Evolutionary conservation across 2,113 vertebrate species (phyloP), one percentile per base, ranked within the genome.

Genomic region (Dromaius novaehollandiae): DNA sequence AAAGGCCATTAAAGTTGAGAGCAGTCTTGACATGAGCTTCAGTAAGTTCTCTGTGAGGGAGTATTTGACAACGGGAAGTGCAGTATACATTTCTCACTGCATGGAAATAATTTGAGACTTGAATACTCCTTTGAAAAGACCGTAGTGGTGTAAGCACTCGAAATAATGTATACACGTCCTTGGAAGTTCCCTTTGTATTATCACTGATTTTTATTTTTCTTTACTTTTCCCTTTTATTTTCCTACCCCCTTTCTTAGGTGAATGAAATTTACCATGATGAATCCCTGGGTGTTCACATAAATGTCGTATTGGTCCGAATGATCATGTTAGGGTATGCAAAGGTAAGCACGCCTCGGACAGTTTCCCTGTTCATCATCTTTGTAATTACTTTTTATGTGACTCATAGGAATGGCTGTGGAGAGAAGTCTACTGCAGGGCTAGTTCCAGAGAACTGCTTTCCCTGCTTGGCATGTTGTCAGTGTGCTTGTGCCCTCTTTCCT

Each of bases 241-340:
- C 69, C 17, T 34, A 44, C 22, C 81, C 56, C 18, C 9, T 38
- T 60, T 65, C 65, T 89, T 95, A 99, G 99, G 99, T 99, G 93
- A 99, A 99, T 88, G 99, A 99, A 97, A 99, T 99, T 94, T 99
- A 99, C 98, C 99, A 99, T 0, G 99, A 99, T 18, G 99, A 99
- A 69, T 99, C 99, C 7, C 97, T 99, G 42, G 99, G 99, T 1
- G 98, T 99, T 21, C 99, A 99, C 93, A 99, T 99, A 88, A 99
- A 99, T 3, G 99, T 99, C 8, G 99, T 99, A n/a, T 97, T 99
- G 93, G 99, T 99, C 60, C 98, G 99, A 82, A 99, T 99, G 99
- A 99, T 99, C 96, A 99, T 99, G 99, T 95, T 99, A 86, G 99
- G 99, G 0, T 99, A 99, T 2, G 98, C 99, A 28, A 99, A 99